Percentiles rank a stretch among this genome's conserved stretches.
Evolutionary conservation across 2,888 invertebrate species (phyloP).

Genomic region (Colostygia pectinataria): DNA sequence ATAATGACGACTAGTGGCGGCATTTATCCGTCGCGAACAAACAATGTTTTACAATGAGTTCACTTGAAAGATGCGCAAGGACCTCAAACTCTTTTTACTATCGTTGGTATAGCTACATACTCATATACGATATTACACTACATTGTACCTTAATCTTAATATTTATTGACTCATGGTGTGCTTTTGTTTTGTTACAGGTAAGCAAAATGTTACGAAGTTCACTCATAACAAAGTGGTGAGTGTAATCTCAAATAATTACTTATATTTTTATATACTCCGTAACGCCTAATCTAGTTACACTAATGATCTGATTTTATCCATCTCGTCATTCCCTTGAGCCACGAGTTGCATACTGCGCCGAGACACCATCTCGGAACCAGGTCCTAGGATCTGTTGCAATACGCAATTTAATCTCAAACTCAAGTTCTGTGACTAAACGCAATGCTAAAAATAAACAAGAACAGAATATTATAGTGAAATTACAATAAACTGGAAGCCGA

Average conservation of each 20-base stretch:
- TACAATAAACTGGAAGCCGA: too few species aligned
- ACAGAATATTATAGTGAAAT: too few species aligned
- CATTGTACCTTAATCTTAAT: too few species aligned
- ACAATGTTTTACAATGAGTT: too few species aligned
- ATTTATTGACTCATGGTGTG: too few species aligned
- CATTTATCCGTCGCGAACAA: too few species aligned
- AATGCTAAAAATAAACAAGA: too few species aligned
- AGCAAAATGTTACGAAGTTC: background rate
- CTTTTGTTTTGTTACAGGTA: background rate
- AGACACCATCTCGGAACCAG: background rate
- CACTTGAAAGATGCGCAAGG: too few species aligned
- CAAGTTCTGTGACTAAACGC: background rate
- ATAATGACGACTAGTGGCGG: too few species aligned
- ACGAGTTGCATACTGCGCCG: constrained; percentile 1
- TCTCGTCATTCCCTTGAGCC: constrained; percentile 8
- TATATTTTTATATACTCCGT: background rate
- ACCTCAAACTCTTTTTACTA: too few species aligned
- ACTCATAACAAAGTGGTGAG: background rate
- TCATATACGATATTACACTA: too few species aligned
- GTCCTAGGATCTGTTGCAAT: background rate
- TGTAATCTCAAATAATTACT: background rate
- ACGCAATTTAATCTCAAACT: constrained; percentile 2
- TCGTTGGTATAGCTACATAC: too few species aligned
- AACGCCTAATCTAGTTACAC: background rate
- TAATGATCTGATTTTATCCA: constrained; percentile 7